Percentiles rank a stretch among this genome's conserved stretches.
These are phyloP conservation scores for Tipula lateralis DNA, from an alignment of 2,888 invertebrate genomes.

Conservation along the genomic window DNA sequence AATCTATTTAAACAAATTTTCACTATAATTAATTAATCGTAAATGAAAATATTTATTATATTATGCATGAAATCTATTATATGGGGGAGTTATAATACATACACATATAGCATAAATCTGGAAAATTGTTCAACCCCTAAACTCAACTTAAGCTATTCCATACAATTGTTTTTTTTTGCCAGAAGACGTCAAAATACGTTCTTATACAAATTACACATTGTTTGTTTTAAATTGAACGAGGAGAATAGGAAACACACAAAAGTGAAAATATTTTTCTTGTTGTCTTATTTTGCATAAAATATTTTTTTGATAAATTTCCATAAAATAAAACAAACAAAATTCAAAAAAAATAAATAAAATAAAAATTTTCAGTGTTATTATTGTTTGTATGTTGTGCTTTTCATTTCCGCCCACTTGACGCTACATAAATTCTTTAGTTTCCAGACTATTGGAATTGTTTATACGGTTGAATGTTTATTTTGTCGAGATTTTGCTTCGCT, in stretches of 20 bases:
- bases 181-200: not conserved
- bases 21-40: constrained; percentile 24
- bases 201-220: not conserved
- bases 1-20: not conserved
- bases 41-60: not conserved
- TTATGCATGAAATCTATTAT: not conserved
- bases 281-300: not conserved
- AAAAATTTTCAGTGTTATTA: not conserved
- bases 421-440: constrained; percentile 24
- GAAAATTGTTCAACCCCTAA: not conserved
- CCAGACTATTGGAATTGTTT: constrained; percentile 14
- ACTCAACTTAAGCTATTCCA: not conserved
- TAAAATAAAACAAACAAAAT: not conserved
- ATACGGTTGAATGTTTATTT: constrained; percentile 13
- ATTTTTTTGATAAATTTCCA: constrained; percentile 15
- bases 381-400: constrained; percentile 7
- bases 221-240: not conserved
- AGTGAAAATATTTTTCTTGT: not conserved
- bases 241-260: not conserved
- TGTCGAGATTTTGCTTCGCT: too few relatives aligned
- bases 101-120: too few relatives aligned
- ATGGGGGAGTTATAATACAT: not conserved
- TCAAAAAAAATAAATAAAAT: not conserved
- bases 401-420: constrained; percentile 15
- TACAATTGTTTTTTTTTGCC: not conserved